Base-by-base conservation (phyloP, 2,888 invertebrate genomes). In the Uropetala carovei region DNA sequence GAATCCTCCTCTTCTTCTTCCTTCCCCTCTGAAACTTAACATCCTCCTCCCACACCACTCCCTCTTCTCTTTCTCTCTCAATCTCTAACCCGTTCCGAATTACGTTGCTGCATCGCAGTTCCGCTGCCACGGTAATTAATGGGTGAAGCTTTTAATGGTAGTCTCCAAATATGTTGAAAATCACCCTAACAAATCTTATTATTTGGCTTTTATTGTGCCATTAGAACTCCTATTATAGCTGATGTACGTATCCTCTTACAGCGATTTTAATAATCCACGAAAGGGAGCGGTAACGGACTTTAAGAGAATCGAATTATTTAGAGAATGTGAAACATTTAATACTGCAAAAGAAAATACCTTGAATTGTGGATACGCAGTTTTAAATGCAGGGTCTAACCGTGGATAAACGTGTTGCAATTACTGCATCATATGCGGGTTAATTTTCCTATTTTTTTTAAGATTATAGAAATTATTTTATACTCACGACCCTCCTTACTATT, bases 61-160 rank as follows among this genome's bases (percentile, higher is more conserved):
- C 82, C 81, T 59, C 85, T 16, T n/a, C 14, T 27, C 13, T n/a
- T 22, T 22, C 58, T 13, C 84, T 22, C 84, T 58, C 85, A 10
- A 16, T 3, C 27, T 11, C 85, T 10, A 7, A 58, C 10, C 57
- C 22, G 22, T 59, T 43, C 89, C 59, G 13, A 60, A 14, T 60
- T 86, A 30, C n/a, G 86, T 86, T 86, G 89, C 64, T 64, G 89
- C n/a, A 68, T 86, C 86, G 43, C 68, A n/a, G 43, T 5, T 64
- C 64, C 64, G 64, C 30, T 68, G 43, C 43, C 22, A n/a, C 89
- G n/a, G 64, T 89, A 89, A 89, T 89, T 89, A 27, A 89, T 89
- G 89, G 64, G 59, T 27, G 60, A 89, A 60, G 13, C 89, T 89
- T 86, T 89, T 64, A 64, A 56, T 68, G 68, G 64, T 56, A 43